Conservation (phyloP, 2,888 invertebrate genomes). For the Drosophila robusta region DNA sequence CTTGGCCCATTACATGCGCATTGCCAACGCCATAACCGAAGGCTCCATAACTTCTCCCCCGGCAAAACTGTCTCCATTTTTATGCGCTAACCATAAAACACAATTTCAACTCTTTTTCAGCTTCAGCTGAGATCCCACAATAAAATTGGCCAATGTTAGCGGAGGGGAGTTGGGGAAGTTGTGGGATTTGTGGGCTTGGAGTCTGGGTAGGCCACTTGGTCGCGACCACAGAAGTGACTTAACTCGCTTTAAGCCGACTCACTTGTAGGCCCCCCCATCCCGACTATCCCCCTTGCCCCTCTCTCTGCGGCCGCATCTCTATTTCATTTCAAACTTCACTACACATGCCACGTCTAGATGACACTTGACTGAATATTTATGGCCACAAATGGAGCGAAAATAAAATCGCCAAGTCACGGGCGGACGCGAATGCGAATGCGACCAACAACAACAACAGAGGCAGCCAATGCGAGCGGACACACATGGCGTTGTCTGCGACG, state of each 20-base stretch:
- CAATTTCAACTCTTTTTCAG: slow-evolving; percentile 40
- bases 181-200: slow-evolving; percentile 6
- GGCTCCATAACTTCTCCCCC: slow-evolving; percentile 26
- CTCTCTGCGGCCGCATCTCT: slow-evolving; percentile 35
- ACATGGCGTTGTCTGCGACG: slow-evolving; percentile 60
- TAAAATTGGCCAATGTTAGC: slow-evolving; percentile 50
- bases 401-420: slow-evolving; percentile 78
- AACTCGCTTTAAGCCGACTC: slow-evolving; percentile 73
- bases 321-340: slow-evolving; percentile 78
- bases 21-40: slow-evolving; percentile 59
- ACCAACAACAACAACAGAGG: slow-evolving; percentile 16
- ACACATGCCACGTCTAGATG: slow-evolving; percentile 77
- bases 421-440: slow-evolving; percentile 43
- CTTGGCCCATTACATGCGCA: slow-evolving; percentile 59
- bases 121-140: no score
- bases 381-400: slow-evolving; percentile 81
- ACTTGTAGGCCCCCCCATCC: slow-evolving; percentile 21
- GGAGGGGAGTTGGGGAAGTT: slow-evolving; percentile 9
- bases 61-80: slow-evolving; percentile 43
- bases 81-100: slow-evolving; percentile 51
- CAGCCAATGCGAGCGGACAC: slow-evolving; percentile 52
- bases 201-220: slow-evolving; percentile 67
- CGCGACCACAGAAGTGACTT: slow-evolving; percentile 77
- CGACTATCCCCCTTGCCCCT: neutral
- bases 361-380: slow-evolving; percentile 81